Evolutionary conservation across 1,140 invertebrate species (phyloP), one percentile per base, ranked within the genome.

Genomic region (Diabrotica virgifera): DNA sequence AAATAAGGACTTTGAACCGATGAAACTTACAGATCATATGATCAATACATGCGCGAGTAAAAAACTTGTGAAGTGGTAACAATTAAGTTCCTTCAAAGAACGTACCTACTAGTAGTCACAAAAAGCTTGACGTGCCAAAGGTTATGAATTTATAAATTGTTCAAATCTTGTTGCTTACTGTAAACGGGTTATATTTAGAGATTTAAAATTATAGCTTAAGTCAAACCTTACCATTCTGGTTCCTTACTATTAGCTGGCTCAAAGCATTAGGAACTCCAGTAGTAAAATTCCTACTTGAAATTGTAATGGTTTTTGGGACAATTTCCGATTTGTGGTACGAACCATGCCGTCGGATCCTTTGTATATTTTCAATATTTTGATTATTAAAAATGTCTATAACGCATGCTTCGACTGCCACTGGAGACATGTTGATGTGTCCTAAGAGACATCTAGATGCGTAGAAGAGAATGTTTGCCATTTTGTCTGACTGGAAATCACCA

Each of bases 361-460:
- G 72, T 3, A 70, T 69, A 51, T 67, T 70, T 35, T 77, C 76
- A 24, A 77, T 67, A 10, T 71, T 72, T 65, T 76, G 75, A 58
- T 76, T 72, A 5, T 70, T 69, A 56, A 78, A 76, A 37, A 75
- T 73, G 51, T 78, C 76, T 5, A 74, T 36, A 9, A 78, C 69
- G 62, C 73, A 75, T 51, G 76, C 74, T 69, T 77, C 77, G 13
- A 78, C 59, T 6, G 76, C 75, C 0, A 71, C 73, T 24, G 76
- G 72, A n/a, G 77, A 79, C 77, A 78, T 78, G 38, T 75, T 75
- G 9, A 78, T 54, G 64, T 79, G 77, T 6, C 77, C 75, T 11
- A 79, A 62, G 13, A 78, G 63, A 63, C 76, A 79, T 40, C 76
- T 66, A 8, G 70, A 78, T 9, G 68, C 72, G 61, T 71, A 76